A percentile compares a stretch with the other conserved stretches of the same genome.
These are phyloP conservation scores for Pterobdella sp. DNA, from an alignment of 2,888 invertebrate species.

Conservation along the genomic window DNA sequence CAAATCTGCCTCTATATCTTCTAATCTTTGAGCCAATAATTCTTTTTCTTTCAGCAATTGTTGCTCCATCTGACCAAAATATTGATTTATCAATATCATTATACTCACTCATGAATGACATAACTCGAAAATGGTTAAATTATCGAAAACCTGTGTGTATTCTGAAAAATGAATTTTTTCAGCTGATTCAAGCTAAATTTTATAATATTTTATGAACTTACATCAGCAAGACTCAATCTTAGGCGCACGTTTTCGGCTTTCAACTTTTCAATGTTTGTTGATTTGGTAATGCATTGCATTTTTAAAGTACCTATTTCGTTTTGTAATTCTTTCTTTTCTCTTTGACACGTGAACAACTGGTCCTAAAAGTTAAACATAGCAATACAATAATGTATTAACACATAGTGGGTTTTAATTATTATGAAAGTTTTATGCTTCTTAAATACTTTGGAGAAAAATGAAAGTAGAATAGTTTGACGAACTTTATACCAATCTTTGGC, in stretches of 20 bases:
- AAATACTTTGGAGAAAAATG: background rate
- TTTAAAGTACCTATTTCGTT: conserved; percentile 39
- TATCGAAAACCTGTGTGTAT: background rate
- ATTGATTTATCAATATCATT: conserved; percentile 33
- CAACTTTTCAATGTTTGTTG: conserved; percentile 48
- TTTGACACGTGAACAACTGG: conserved; percentile 51
- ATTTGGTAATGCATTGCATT: conserved; percentile 40
- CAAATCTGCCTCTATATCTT: conserved; percentile 54
- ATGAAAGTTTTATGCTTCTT: no score
- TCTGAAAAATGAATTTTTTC: background rate
- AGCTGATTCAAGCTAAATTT: background rate
- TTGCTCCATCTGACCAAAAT: conserved; percentile 50
- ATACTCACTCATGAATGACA: background rate
- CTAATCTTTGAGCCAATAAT: conserved; percentile 51
- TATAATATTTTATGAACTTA: background rate
- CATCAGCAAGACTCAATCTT: conserved; percentile 26
- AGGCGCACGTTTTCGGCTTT: conserved; percentile 49
- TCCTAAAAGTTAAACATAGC: no score
- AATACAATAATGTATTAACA: no score
- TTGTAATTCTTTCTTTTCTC: conserved; percentile 48
- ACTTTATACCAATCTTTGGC: conserved; percentile 52
- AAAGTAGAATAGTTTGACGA: background rate
- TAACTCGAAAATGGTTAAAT: background rate
- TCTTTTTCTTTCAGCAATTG: conserved; percentile 52
- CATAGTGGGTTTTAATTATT: background rate